Percentiles rank a stretch among this genome's conserved stretches.
These are phyloP conservation scores for Tyto alba DNA, from an alignment of 2,113 vertebrate genomes.

Conservation along the genomic window DNA sequence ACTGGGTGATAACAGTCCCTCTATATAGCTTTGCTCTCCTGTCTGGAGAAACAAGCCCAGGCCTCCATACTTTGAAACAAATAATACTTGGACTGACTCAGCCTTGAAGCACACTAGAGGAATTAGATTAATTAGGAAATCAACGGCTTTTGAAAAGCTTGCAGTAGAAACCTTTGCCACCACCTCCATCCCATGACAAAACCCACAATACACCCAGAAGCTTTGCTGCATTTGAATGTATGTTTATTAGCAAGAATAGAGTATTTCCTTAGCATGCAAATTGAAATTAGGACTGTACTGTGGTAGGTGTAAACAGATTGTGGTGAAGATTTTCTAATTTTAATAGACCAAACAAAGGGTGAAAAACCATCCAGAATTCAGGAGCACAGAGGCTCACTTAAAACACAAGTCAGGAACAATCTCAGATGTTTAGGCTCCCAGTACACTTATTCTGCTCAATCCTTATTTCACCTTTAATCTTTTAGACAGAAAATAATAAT, in stretches of 20 bases:
- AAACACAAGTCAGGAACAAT: background rate
- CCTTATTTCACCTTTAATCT: background rate
- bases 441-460: background rate
- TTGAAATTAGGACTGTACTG: background rate
- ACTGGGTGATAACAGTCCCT: background rate
- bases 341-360: background rate
- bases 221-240: background rate
- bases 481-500: background rate
- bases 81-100: background rate
- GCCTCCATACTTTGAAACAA: background rate
- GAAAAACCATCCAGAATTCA: background rate
- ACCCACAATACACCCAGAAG: background rate
- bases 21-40: background rate
- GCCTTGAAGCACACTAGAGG: background rate
- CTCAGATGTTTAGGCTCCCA: background rate
- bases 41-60: background rate
- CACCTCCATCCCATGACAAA: background rate
- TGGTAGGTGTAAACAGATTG: background rate
- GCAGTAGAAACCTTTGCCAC: background rate
- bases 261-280: background rate
- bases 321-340: background rate
- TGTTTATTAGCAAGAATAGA: background rate
- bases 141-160: background rate
- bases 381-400: background rate
- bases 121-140: conserved; percentile 18